phyloP scores from a whole-genome alignment of 2,797 vertebrate species.

The Otolemur crassicaudatus region DNA sequence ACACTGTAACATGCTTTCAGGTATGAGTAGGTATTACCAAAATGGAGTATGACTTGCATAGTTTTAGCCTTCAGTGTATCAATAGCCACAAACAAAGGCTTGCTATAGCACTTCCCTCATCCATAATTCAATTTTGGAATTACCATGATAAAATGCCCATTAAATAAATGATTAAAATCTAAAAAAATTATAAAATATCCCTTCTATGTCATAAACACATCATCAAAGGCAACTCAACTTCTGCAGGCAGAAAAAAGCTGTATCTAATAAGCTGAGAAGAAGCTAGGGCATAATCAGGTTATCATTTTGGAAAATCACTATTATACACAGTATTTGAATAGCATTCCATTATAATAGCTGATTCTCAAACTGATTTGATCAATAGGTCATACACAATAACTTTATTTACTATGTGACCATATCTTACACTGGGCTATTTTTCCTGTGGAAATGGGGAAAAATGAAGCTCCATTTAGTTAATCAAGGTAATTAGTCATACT shows the following conservation, averaged over 20 bases:
- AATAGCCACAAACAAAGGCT: background rate
- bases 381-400: background rate
- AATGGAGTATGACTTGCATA: background rate
- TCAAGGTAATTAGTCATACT: background rate
- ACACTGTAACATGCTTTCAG: background rate
- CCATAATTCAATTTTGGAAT: background rate
- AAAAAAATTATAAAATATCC: background rate
- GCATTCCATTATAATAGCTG: background rate
- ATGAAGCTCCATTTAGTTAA: background rate
- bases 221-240: background rate
- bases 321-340: background rate
- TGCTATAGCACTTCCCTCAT: background rate
- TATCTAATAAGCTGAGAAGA: background rate
- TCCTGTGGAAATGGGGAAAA: background rate
- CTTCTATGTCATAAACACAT: background rate
- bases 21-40: background rate
- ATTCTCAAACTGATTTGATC: background rate
- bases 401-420: background rate
- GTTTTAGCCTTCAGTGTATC: background rate
- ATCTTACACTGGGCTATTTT: background rate
- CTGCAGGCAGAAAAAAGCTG: too few relatives aligned
- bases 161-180: background rate
- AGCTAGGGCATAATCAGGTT: too few relatives aligned
- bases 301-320: background rate
- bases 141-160: background rate